phyloP scores from a whole-genome alignment of 2,113 vertebrate genomes.

The Telmatochromis sp. region DNA sequence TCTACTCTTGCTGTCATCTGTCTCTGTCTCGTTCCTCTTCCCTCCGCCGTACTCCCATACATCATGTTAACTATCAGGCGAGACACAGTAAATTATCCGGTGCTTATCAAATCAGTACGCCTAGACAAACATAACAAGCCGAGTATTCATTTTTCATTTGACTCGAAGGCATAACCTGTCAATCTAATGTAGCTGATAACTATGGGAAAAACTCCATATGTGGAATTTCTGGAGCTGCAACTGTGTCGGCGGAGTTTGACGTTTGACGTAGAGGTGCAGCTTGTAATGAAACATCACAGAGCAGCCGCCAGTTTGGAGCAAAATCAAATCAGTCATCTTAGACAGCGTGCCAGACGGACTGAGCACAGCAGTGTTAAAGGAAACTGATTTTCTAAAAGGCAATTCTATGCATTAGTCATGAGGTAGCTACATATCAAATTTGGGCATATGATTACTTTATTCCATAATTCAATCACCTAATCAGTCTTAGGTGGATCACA shows the following conservation, averaged over 20 bases:
- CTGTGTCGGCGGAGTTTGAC: neutral
- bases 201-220: neutral
- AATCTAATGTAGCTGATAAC: neutral
- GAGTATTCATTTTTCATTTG: neutral
- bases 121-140: neutral
- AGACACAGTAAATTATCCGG: neutral
- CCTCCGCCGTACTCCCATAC: neutral
- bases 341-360: neutral
- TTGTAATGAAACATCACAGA: constrained; percentile 34
- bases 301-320: neutral
- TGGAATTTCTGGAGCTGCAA: neutral
- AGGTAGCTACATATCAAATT: neutral
- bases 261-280: constrained; percentile 13
- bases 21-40: neutral
- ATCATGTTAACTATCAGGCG: neutral
- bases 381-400: neutral
- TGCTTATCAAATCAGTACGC: neutral
- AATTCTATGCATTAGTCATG: neutral
- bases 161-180: neutral
- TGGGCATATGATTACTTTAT: neutral
- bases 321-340: constrained; percentile 14
- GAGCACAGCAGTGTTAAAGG: neutral
- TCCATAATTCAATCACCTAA: neutral
- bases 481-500: neutral
- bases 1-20: neutral